Evolutionary conservation across 2,797 vertebrate species (phyloP).

Genomic region (Anomalospiza imberbis): DNA sequence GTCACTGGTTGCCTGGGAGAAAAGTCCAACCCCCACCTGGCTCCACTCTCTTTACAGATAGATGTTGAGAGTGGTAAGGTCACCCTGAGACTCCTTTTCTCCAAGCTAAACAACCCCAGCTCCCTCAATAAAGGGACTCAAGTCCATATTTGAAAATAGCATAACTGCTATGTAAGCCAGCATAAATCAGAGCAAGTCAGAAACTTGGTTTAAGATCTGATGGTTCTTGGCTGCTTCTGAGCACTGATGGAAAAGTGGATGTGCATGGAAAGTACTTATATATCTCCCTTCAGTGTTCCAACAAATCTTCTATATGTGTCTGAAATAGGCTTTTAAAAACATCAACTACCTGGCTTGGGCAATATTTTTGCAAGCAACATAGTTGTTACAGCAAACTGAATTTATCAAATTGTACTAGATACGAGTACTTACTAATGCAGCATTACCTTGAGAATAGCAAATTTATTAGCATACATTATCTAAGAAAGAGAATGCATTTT

Average conservation of each 20-base stretch:
- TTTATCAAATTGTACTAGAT: not conserved
- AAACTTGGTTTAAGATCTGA: not conserved
- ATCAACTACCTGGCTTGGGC: not conserved
- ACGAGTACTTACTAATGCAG: not conserved
- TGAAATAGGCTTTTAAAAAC: not conserved
- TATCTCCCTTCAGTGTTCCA: not conserved
- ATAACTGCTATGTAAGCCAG: not conserved
- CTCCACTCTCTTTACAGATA: not conserved
- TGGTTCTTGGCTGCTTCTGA: not conserved
- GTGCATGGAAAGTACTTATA: not conserved
- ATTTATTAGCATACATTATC: not conserved
- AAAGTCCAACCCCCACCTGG: not conserved
- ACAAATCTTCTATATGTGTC: not conserved
- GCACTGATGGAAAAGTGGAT: not conserved
- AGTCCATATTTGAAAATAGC: not conserved
- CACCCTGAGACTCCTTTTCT: not conserved
- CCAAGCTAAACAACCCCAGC: not conserved
- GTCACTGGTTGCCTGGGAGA: fast-evolving
- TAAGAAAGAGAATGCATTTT: not conserved
- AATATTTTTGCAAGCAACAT: not conserved
- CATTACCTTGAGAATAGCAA: not conserved
- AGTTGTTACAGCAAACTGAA: not conserved
- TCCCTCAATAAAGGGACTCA: not conserved
- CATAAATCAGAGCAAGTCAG: slow-evolving; percentile 13
- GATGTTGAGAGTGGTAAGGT: not conserved